phyloP scores from a whole-genome alignment of 2,797 vertebrate species.

The Gallirallus australis region DNA sequence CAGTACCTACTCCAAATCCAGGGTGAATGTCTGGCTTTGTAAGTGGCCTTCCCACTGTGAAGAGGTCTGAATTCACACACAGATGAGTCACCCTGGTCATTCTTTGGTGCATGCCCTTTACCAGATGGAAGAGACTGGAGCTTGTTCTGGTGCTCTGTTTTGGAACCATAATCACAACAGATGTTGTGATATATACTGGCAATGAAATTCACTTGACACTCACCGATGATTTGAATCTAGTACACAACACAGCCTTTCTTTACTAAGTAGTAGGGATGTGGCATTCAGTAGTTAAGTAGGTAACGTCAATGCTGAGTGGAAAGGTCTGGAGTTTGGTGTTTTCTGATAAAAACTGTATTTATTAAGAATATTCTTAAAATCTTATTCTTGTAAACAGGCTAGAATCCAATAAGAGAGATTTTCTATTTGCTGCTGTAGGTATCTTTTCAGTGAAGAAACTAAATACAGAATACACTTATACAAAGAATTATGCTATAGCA shows the following conservation, averaged over 20 bases:
- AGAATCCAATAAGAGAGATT: neutral
- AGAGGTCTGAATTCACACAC: neutral
- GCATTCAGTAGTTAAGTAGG: neutral
- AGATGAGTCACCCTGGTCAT: neutral
- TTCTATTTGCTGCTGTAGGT: neutral
- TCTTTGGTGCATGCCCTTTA: neutral
- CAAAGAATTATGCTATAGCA: neutral
- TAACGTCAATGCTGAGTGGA: neutral
- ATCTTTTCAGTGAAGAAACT: neutral
- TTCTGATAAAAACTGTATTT: neutral
- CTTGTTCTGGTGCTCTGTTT: neutral
- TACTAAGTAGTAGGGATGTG: neutral
- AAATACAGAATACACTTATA: neutral
- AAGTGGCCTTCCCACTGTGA: neutral
- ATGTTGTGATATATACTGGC: neutral
- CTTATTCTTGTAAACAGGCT: neutral
- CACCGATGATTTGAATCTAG: neutral
- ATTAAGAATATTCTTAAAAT: neutral
- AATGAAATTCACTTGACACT: neutral
- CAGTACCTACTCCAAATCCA: neutral
- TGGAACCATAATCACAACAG: neutral
- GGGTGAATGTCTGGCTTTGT: neutral
- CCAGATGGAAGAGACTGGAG: neutral
- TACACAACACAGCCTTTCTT: neutral
- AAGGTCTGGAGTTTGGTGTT: neutral